Evolutionary conservation across 2,113 vertebrate species (phyloP).

Genomic region (Andinoacara biseriatus): DNA sequence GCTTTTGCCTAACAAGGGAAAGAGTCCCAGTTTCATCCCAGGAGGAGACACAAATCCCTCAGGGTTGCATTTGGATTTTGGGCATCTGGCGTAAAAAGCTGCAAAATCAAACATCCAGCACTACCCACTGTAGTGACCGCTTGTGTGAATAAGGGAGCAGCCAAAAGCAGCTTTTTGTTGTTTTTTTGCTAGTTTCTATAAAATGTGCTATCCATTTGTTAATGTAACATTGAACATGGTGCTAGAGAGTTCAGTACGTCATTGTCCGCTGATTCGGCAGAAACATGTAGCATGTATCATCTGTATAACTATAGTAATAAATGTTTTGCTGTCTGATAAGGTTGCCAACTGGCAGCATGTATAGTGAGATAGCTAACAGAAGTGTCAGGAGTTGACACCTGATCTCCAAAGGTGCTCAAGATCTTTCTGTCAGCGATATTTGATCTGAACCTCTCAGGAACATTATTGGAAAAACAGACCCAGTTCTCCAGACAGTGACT

Average conservation of each 20-base stretch:
- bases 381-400: not conserved
- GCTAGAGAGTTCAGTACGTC: not conserved
- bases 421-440: not conserved
- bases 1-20: too few species aligned
- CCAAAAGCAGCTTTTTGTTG: not conserved
- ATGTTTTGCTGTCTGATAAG: not conserved
- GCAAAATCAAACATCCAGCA: too few species aligned
- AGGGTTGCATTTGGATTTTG: too few species aligned
- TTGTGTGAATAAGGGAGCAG: not conserved
- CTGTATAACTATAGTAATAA: not conserved
- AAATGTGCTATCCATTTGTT: not conserved
- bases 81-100: too few species aligned
- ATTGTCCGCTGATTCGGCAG: not conserved
- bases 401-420: not conserved
- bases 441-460: not conserved
- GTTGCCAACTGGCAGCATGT: not conserved
- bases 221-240: not conserved
- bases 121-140: too few species aligned
- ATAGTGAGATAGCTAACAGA: not conserved
- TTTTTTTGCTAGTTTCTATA: not conserved
- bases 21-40: too few species aligned
- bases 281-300: not conserved
- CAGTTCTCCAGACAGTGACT: accelerated
- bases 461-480: not conserved
- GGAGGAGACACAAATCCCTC: too few species aligned